phyloP scores from a whole-genome alignment of 2,888 invertebrate genomes.

The Copidosoma aretas region DNA sequence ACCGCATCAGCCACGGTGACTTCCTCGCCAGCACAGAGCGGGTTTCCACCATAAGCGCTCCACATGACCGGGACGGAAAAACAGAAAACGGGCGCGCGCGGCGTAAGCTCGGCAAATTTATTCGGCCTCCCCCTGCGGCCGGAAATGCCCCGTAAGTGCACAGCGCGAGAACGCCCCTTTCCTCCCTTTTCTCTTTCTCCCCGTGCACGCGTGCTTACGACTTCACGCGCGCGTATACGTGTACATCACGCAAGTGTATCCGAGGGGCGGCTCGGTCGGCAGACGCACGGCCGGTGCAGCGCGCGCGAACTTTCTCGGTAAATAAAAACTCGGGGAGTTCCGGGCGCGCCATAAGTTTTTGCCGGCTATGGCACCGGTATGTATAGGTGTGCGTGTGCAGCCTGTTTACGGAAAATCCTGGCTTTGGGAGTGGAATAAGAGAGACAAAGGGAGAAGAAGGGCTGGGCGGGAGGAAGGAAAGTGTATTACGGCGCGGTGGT shows the following conservation, averaged over 20 bases:
- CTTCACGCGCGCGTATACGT: neutral
- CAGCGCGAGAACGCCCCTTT: slow-evolving; percentile 15
- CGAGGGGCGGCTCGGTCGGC: slow-evolving; percentile 10
- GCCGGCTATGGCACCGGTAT: slow-evolving; percentile 33
- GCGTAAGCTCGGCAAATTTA: slow-evolving; percentile 18
- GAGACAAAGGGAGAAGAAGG: neutral
- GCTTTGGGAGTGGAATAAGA: slow-evolving; percentile 38
- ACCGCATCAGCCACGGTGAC: too few relatives aligned
- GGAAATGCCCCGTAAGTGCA: slow-evolving; percentile 25
- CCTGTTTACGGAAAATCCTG: slow-evolving; percentile 53
- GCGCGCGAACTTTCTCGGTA: slow-evolving; percentile 55
- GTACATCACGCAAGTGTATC: too few relatives aligned
- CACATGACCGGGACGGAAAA: too few relatives aligned
- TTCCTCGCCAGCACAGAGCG: too few relatives aligned
- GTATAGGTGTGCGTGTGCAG: neutral
- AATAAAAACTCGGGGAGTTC: slow-evolving; percentile 54
- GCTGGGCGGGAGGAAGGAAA: too few relatives aligned
- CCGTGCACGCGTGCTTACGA: too few relatives aligned
- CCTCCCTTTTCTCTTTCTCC: neutral
- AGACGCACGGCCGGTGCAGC: slow-evolving; percentile 42
- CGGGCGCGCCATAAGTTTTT: slow-evolving; percentile 30
- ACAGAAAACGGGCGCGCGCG: neutral
- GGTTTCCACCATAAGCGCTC: too few relatives aligned
- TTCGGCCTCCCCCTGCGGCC: neutral
- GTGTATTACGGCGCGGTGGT: neutral